Evolutionary conservation across 1,140 invertebrate species (phyloP).

Genomic region (Euura saliciscinereae): DNA sequence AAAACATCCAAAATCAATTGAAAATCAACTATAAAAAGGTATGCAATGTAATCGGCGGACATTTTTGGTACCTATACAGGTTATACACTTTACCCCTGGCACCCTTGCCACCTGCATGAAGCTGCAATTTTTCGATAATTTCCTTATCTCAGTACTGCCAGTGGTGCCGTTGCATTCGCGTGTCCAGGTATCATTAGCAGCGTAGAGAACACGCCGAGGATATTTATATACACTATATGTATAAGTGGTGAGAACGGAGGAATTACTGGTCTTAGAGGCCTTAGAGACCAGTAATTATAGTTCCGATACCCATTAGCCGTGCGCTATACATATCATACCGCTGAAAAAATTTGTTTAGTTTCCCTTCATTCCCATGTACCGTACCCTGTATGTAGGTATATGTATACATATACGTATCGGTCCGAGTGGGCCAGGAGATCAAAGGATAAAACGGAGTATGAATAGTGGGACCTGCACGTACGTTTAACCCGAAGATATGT

Average conservation of each 20-base stretch:
- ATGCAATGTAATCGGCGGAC: too few relatives aligned
- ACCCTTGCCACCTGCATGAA: background rate
- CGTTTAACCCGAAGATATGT: too few relatives aligned
- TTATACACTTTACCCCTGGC: background rate
- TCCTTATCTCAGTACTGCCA: background rate
- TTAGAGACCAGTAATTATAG: background rate
- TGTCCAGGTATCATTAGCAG: background rate
- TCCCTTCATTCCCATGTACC: too few relatives aligned
- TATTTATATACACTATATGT: background rate
- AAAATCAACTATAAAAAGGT: too few relatives aligned
- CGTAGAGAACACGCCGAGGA: background rate
- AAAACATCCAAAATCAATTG: too few relatives aligned
- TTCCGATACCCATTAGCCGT: background rate
- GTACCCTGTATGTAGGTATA: too few relatives aligned
- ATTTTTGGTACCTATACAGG: too few relatives aligned
- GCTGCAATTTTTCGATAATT: constrained; percentile 3
- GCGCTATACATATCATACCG: background rate
- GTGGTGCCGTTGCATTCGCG: background rate
- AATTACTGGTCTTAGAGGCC: background rate
- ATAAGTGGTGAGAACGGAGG: background rate
- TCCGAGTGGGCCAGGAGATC: too few relatives aligned
- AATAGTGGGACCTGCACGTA: too few relatives aligned
- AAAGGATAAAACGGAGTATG: too few relatives aligned
- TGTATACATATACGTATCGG: too few relatives aligned
- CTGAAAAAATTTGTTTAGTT: too few relatives aligned